Percentiles rank a stretch among this genome's conserved stretches.
Conservation (phyloP, 2,888 invertebrate species). For the Nomada flava region DNA sequence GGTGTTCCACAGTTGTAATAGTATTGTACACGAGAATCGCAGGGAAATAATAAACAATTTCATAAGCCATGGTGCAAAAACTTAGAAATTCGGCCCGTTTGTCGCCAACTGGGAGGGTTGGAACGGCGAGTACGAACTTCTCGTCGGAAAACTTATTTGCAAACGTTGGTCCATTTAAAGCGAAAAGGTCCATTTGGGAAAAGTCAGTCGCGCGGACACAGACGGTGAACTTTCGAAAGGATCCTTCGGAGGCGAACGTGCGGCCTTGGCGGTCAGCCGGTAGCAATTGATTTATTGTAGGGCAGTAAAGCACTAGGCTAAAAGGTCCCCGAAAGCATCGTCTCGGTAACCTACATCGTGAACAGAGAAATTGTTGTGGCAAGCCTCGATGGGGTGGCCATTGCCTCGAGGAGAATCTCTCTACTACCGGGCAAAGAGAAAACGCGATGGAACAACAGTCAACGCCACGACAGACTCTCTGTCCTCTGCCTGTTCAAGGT, state of each 20-base stretch:
- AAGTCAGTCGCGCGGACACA: not conserved
- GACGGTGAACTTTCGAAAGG: constrained; percentile 52
- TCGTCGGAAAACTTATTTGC: not conserved
- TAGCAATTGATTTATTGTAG: constrained; percentile 81
- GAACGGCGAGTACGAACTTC: no score
- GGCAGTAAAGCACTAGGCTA: constrained; percentile 81
- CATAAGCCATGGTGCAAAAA: no score
- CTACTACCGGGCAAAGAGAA: constrained; percentile 27
- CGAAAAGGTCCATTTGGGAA: constrained; percentile 16
- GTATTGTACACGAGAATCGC: no score
- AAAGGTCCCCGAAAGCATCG: constrained; percentile 73
- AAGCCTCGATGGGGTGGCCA: constrained; percentile 79
- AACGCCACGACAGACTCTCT: constrained; percentile 24
- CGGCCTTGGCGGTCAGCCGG: constrained; percentile 54
- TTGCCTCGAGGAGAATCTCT: constrained; percentile 65
- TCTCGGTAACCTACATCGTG: constrained; percentile 83
- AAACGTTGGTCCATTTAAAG: not conserved
- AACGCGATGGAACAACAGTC: constrained; percentile 45
- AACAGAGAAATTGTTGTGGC: constrained; percentile 84
- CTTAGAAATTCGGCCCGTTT: no score
- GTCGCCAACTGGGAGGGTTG: no score
- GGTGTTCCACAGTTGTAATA: no score
- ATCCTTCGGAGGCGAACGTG: constrained; percentile 1
- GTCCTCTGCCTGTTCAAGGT: constrained; percentile 17
- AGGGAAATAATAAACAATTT: no score